Evolutionary conservation across 2,888 invertebrate species (phyloP).

Genomic region (Protophormia terraenovae): DNA sequence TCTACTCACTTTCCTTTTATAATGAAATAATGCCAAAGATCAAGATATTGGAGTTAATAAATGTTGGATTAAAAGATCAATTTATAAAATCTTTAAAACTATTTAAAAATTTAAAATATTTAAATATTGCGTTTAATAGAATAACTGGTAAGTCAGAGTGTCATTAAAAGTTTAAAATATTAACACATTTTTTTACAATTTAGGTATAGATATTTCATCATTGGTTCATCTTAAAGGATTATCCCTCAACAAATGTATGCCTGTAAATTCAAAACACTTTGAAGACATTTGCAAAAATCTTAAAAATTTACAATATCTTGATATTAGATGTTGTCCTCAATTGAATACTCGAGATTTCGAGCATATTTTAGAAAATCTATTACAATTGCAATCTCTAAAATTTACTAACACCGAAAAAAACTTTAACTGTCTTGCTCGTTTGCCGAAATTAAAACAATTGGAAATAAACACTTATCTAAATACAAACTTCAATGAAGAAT

Average conservation of each 20-base stretch:
- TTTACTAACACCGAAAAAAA: neutral
- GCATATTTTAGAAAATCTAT: conserved; percentile 3
- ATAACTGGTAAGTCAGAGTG: conserved; percentile 31
- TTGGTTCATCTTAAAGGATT: neutral
- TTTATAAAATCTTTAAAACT: neutral
- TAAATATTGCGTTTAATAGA: neutral
- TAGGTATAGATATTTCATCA: neutral
- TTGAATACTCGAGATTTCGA: neutral
- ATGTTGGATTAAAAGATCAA: neutral
- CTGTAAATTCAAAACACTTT: neutral
- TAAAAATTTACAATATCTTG: neutral
- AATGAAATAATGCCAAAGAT: conserved; percentile 20
- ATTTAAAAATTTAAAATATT: conserved; percentile 30
- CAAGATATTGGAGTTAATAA: conserved; percentile 6
- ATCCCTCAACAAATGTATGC: neutral
- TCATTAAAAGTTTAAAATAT: neutral
- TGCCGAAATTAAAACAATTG: conserved; percentile 37
- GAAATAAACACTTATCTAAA: neutral
- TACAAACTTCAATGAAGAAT: neutral
- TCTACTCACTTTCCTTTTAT: neutral
- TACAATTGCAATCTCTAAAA: conserved; percentile 24
- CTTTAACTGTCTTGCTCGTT: neutral
- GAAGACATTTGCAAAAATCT: conserved; percentile 30
- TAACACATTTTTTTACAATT: neutral
- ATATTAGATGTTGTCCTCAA: neutral